Base-by-base conservation (phyloP, 2,888 invertebrate species). In the Graphium colonna region DNA sequence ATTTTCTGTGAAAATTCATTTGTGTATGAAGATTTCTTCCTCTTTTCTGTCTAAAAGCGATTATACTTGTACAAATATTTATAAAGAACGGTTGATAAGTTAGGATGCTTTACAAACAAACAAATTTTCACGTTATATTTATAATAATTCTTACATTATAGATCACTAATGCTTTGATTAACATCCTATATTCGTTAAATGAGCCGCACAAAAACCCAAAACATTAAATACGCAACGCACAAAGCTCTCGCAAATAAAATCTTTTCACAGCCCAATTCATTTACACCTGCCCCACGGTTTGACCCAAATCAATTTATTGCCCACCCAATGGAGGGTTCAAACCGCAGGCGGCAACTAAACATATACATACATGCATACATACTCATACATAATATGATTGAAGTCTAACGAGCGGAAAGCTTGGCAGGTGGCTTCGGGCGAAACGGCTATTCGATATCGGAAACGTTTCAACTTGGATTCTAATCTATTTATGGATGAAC, bases 301-400 rank as follows among this genome's bases (percentile, higher is more conserved):
- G 67, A 72, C 74, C 73, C 63, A 60, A 74, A 75, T 75, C 70
- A 76, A 73, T 74, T 75, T 67, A 54, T 48, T 44, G 47, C 52
- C 26, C 33, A 53, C 13, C 36, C 39, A 53, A 44, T 16, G 56
- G 47, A 48, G 50, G 49, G 52, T 45, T 17, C 39, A 18, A 18
- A 44, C 49, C 44, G 31, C 40, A 48, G 48, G 48, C 49, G 44
- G n/a, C 52, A 48, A 51, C 43, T 10, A 33, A 15, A 36, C 21
- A 21, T 7, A 12, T 9, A 38, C 15, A 13, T 28, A 28, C 26
- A 38, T 47, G 3, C 36, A 36, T 53, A n/a, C 16, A 46, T 18
- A 48, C 38, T 15, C 3, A 15, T 26, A 49, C 12, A 44, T 28
- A 40, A 46, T 40, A 40, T 40, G 26, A 39, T 44, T 51, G 16